Evolutionary conservation across 2,113 vertebrate species (phyloP), one percentile per base, ranked within the genome.

Genomic region (Asarcornis scutulata): DNA sequence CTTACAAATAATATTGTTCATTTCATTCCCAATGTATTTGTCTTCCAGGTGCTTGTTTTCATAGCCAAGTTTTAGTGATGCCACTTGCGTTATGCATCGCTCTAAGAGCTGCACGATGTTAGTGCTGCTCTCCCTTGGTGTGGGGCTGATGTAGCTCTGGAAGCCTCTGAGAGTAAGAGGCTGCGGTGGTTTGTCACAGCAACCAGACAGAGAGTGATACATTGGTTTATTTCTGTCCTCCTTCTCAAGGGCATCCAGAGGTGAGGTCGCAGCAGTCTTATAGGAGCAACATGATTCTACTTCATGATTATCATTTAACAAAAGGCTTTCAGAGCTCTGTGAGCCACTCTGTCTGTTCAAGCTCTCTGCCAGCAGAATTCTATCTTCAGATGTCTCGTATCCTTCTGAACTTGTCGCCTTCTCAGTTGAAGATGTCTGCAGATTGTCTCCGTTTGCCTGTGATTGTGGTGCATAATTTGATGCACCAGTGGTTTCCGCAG

Each of bases 281-380:
- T 98, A 98, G 62, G 97, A 97, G 86, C 95, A 96, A 96, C 98
- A 98, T 25, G 98, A 96, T 78, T 97, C 97, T 66, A 97, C 81
- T 53, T 98, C 97, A 0, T 98, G 91, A 69, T 93, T 97, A 73
- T 98, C 97, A 88, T 97, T 96, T 81, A 91, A 81, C 9, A 5
- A 94, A 80, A 85, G 63, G 32, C 74, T 96, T 69, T 94, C 93
- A 69, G 72, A 77, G 59, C 68, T 90, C 73, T 94, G 95, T 40
- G 48, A 86, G 56, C 17, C 31, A 56, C 50, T 67, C 13, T 82
- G 76, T 68, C 32, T 58, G 42, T 67, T 81, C 60, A 86, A 63
- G 46, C 67, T 82, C 81, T 96, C 96, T 58, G 79, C 58, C 59
- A 78, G 74, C 31, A 36, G 8, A 13, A 5, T 75, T 93, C 91